Evolutionary conservation across 2,113 vertebrate species (phyloP), one percentile per base, ranked within the genome.

Genomic region (Cyanoliseus patagonus): DNA sequence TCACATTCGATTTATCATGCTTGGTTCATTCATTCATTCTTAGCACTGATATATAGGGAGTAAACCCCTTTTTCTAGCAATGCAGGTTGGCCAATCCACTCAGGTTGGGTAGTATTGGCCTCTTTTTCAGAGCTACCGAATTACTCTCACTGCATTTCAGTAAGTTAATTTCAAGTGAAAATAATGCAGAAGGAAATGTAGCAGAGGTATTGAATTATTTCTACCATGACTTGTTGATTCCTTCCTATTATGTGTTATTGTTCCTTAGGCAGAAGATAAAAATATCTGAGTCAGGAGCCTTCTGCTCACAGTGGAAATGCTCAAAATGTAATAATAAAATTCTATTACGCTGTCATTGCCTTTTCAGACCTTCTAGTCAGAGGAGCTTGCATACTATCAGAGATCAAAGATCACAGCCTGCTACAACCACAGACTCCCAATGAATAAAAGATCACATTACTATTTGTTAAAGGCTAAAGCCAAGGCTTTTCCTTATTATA

Each of bases 271-370:
- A 74, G 49, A 85, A 89, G 49, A 94, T 79, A 42, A 93, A 95
- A 86, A 79, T 86, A 89, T 73, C 47, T 76, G 69, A 93, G 47
- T 85, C 66, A 53, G 74, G 49, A 95, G 74, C 62, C 57, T 75
- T 85, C 74, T 94, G 49, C 70, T 81, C 41, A 52, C 57, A 66
- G 66, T 76, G 67, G 52, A 89, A 94, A 85, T 82, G 52, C 41
- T 84, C 92, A 90, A 83, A 94, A 82, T 74, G 53, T 88, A 92
- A 91, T 95, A 13, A 95, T 79, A 92, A 96, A 96, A 91, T 83
- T 73, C 81, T 76, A 68, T 96, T 91, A 92, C 2, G 2, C 30
- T 95, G 88, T 69, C 66, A 82, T 83, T 85, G 52, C 81, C 77
- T 95, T 94, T 94, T 87, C 83, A 94, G 74, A 74, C 41, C 79